Conservation (phyloP, 1,140 invertebrate species). For the Globodera ellingtonae region DNA sequence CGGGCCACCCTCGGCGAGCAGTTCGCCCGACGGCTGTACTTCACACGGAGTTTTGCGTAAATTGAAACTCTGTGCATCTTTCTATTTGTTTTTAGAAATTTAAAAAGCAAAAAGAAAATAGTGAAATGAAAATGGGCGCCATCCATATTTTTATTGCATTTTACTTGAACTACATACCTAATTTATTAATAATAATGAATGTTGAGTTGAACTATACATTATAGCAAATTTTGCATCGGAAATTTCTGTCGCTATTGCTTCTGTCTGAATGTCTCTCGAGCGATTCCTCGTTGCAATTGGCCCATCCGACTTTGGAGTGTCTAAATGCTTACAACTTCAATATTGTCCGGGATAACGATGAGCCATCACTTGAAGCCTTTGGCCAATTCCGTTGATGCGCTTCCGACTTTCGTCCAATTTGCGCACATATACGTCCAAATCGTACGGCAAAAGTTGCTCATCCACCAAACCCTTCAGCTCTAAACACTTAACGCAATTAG, state of each 20-base stretch:
- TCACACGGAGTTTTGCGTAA: constrained; percentile 51
- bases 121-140: not conserved
- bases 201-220: no score
- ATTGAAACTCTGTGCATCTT: constrained; percentile 36
- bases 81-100: not conserved
- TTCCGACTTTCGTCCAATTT: constrained; percentile 52
- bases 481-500: constrained; percentile 23
- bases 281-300: constrained; percentile 47
- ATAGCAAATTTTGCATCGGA: no score
- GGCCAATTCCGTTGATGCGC: constrained; percentile 20
- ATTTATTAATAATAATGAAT: no score
- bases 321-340: constrained; percentile 33
- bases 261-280: constrained; percentile 47
- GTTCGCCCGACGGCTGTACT: constrained; percentile 47
- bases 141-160: not conserved
- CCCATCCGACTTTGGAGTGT: constrained; percentile 50
- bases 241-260: not conserved
- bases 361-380: constrained; percentile 8
- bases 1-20: constrained; percentile 55
- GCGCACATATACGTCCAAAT: constrained; percentile 50
- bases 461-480: constrained; percentile 48
- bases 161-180: no score
- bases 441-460: constrained; percentile 48
- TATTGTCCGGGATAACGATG: not conserved
- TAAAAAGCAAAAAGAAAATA: constrained; percentile 11